These are phyloP conservation scores for Porphyrio hochstetteri DNA, from an alignment of 2,113 vertebrate genomes.

Conservation along the genomic window DNA sequence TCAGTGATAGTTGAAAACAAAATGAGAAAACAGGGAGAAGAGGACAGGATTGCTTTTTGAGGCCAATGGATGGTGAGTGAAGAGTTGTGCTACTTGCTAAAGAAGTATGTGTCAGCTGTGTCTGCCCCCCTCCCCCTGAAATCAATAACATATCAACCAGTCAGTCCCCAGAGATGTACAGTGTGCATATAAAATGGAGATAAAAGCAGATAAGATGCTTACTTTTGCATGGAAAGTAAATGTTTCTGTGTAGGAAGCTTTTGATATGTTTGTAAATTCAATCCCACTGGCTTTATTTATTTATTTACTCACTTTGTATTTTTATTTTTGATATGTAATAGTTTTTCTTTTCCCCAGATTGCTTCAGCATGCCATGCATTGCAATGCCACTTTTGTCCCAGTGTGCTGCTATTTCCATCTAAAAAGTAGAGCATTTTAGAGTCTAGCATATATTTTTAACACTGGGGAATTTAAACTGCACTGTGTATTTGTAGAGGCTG, in stretches of 20 bases:
- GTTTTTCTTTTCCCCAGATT: background rate
- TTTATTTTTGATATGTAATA: constrained; percentile 10
- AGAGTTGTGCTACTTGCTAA: constrained; percentile 46
- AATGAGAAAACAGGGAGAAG: constrained; percentile 43
- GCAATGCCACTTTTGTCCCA: constrained; percentile 36
- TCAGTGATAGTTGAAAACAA: constrained; percentile 51
- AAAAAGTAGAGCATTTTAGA: constrained; percentile 61
- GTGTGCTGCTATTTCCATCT: constrained; percentile 62
- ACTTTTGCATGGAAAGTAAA: constrained; percentile 37
- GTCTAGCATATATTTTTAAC: constrained; percentile 62
- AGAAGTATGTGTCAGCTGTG: constrained; percentile 50
- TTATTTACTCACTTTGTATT: constrained; percentile 4
- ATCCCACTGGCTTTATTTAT: constrained; percentile 15
- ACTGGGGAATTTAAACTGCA: constrained; percentile 49
- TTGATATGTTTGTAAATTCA: constrained; percentile 49
- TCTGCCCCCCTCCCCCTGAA: background rate
- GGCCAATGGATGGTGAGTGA: constrained; percentile 18
- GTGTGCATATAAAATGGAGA: constrained; percentile 4
- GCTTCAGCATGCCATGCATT: constrained; percentile 8
- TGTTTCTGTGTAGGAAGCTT: background rate
- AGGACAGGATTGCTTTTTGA: constrained; percentile 54
- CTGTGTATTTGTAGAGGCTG: constrained; percentile 37
- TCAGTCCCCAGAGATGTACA: constrained; percentile 4
- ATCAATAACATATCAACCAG: constrained; percentile 62
- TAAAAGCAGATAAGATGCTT: constrained; percentile 41